phyloP scores from a whole-genome alignment of 1,140 invertebrate species.

The Calliphora vicina region DNA sequence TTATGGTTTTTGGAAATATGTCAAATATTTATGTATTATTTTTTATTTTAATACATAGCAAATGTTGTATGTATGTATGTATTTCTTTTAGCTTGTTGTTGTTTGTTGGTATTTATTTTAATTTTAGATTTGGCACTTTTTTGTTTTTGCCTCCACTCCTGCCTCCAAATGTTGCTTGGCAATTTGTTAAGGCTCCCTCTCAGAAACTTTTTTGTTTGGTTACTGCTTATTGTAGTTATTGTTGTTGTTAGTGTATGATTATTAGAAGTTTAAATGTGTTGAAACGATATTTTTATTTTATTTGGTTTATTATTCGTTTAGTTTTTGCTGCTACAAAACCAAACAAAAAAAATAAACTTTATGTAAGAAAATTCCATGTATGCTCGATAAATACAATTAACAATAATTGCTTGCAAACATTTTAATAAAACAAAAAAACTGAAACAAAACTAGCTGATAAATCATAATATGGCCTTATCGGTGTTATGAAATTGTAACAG shows the following conservation, averaged over 20 bases:
- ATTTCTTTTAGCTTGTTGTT: not conserved
- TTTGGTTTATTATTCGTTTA: too few relatives aligned
- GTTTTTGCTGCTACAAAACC: too few relatives aligned
- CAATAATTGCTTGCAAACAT: too few relatives aligned
- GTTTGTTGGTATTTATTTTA: not conserved
- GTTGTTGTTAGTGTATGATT: too few relatives aligned
- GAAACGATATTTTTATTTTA: not conserved
- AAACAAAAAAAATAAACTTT: too few relatives aligned
- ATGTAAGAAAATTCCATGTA: too few relatives aligned
- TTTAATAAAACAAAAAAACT: too few relatives aligned
- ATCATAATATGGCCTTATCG: too few relatives aligned
- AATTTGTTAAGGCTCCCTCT: not conserved
- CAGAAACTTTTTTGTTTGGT: not conserved
- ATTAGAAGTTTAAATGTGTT: not conserved
- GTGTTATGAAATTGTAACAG: too few relatives aligned
- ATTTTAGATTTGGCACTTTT: not conserved
- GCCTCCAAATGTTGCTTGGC: not conserved
- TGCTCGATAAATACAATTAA: too few relatives aligned
- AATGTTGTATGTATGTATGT: not conserved
- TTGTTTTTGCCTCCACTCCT: not conserved
- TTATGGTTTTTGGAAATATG: constrained; percentile 38
- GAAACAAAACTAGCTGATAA: too few relatives aligned
- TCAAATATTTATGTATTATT: constrained; percentile 34
- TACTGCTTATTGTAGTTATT: too few relatives aligned
- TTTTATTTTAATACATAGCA: constrained; percentile 13